Percentiles rank a stretch among this genome's conserved stretches.
Evolutionary conservation across 2,888 invertebrate genomes (phyloP).

Genomic region (Dione juno): DNA sequence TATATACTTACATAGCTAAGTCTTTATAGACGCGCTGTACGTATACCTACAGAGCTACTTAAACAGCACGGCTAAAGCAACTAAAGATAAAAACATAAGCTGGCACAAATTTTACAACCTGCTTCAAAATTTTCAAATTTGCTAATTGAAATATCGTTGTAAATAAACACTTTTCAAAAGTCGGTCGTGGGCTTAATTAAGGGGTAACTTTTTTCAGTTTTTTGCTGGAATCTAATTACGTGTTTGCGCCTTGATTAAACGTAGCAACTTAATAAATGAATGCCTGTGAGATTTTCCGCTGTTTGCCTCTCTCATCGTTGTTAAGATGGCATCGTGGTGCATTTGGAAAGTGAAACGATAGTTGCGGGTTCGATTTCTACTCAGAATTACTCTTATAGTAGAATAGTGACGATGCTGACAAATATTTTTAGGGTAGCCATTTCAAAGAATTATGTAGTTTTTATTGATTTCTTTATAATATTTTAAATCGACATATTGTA

Average conservation of each 20-base stretch:
- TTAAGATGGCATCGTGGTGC: not conserved
- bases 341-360: not conserved
- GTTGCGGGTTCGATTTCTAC: not conserved
- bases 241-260: constrained; percentile 25
- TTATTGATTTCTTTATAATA: too few relatives aligned
- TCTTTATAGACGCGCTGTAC: too few relatives aligned
- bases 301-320: constrained; percentile 1
- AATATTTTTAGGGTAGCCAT: too few relatives aligned
- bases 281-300: constrained; percentile 7
- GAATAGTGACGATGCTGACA: too few relatives aligned
- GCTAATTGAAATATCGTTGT: constrained; percentile 12
- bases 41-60: not conserved
- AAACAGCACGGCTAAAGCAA: not conserved
- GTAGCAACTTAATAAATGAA: constrained; percentile 22
- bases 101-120: not conserved
- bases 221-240: constrained; percentile 24
- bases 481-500: too few relatives aligned
- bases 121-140: not conserved
- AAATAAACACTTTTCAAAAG: constrained; percentile 23
- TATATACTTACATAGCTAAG: too few relatives aligned
- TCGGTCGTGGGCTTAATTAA: constrained; percentile 24
- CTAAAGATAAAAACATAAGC: not conserved
- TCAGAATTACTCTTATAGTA: too few relatives aligned
- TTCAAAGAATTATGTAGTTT: too few relatives aligned
- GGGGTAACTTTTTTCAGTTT: not conserved